Percentiles rank a stretch among this genome's conserved stretches.
phyloP scores from a whole-genome alignment of 2,888 invertebrate species.

The Pelosia muscerda region DNA sequence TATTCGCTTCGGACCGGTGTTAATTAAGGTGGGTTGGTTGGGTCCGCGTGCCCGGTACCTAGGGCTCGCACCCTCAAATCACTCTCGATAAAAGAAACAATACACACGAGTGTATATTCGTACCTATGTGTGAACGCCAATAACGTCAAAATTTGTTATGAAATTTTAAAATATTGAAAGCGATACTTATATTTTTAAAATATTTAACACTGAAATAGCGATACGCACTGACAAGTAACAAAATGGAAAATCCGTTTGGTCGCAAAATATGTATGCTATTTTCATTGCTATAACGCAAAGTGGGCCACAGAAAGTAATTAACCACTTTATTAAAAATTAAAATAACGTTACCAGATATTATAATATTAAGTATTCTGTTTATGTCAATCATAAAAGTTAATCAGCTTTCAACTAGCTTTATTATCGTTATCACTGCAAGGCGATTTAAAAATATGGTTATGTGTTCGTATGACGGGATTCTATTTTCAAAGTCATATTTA shows the following conservation, averaged over 20 bases:
- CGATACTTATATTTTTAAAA: slow-evolving; percentile 6
- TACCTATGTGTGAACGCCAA: slow-evolving; percentile 16
- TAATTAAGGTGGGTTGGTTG: slow-evolving; percentile 75
- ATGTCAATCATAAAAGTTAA: slow-evolving; percentile 13
- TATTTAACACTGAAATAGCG: background rate
- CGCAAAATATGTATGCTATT: background rate
- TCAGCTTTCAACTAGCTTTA: slow-evolving; percentile 14
- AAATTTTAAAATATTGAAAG: slow-evolving; percentile 30
- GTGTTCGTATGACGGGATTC: too few relatives aligned
- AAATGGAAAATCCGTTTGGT: background rate
- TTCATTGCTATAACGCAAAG: background rate
- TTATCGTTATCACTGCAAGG: background rate
- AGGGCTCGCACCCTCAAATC: slow-evolving; percentile 40
- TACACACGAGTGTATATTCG: slow-evolving; percentile 39
- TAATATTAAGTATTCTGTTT: background rate
- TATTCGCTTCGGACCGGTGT: slow-evolving; percentile 76
- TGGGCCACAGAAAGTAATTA: background rate
- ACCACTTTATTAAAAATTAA: slow-evolving; percentile 6
- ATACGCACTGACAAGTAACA: background rate
- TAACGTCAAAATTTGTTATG: slow-evolving; percentile 28
- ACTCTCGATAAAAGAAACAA: slow-evolving; percentile 58
- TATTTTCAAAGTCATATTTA: too few relatives aligned
- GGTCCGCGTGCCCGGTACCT: slow-evolving; percentile 43
- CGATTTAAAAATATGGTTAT: background rate
- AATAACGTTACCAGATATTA: slow-evolving; percentile 10